Conservation (phyloP, 2,113 vertebrate genomes). For the Engraulis encrasicolus region DNA sequence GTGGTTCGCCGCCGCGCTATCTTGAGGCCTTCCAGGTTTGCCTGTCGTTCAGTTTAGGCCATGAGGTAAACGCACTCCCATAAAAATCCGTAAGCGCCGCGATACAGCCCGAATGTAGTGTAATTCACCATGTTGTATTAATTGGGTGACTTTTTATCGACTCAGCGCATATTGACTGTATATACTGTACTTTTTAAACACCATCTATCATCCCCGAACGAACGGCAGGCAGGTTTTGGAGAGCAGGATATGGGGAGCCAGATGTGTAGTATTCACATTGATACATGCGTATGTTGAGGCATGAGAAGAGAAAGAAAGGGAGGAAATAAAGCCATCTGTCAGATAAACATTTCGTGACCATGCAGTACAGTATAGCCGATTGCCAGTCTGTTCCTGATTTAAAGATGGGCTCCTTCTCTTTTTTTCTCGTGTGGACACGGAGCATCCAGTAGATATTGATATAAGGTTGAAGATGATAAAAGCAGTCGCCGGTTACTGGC, state of each 20-base stretch:
- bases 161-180: conserved; percentile 30
- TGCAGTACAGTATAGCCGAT: no score
- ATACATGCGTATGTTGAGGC: conserved; percentile 45
- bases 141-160: conserved; percentile 22
- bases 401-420: conserved; percentile 42
- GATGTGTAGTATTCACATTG: conserved; percentile 54
- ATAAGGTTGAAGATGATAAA: conserved; percentile 73
- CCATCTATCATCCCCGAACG: conserved; percentile 11
- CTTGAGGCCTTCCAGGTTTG: conserved; percentile 40
- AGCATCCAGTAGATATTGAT: conserved; percentile 47
- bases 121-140: conserved; percentile 36
- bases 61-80: conserved; percentile 24
- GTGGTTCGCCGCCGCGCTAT: conserved; percentile 20
- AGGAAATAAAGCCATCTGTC: conserved; percentile 60
- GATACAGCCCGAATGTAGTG: conserved; percentile 22
- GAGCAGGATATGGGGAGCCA: conserved; percentile 39
- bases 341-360: conserved; percentile 55
- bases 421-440: neutral
- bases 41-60: conserved; percentile 20
- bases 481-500: conserved; percentile 64
- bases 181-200: conserved; percentile 31
- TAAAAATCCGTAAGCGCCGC: conserved; percentile 28
- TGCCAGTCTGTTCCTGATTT: conserved; percentile 39
- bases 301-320: no score
- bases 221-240: neutral